phyloP scores from a whole-genome alignment of 2,888 invertebrate species.

The Heterodera filipjevi region DNA sequence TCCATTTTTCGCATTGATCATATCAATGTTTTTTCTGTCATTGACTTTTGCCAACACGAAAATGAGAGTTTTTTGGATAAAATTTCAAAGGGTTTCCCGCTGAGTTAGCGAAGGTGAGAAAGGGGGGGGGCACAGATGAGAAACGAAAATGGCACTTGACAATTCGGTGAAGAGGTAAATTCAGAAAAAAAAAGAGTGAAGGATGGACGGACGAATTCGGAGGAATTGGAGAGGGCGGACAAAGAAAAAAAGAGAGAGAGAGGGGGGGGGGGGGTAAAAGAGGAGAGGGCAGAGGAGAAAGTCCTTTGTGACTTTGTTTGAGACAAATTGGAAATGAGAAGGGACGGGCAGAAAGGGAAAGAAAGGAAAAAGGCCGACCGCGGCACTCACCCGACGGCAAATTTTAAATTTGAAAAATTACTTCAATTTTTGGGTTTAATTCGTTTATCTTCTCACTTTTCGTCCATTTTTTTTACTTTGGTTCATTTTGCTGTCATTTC shows the following conservation, averaged over 20 bases:
- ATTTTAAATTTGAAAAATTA: background rate
- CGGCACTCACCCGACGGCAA: background rate
- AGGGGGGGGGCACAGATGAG: background rate
- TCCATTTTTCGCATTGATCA: too few relatives aligned
- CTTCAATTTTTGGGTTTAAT: too few relatives aligned
- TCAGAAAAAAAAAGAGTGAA: slow-evolving; percentile 1
- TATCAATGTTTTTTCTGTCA: background rate
- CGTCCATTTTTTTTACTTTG: background rate
- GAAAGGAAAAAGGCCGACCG: background rate
- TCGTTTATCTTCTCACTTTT: background rate
- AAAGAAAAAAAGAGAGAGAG: background rate
- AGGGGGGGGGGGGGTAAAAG: background rate
- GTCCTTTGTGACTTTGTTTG: background rate
- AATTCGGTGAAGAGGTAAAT: slow-evolving; percentile 10
- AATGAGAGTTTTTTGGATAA: background rate
- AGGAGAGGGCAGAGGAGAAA: background rate
- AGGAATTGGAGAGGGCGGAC: background rate
- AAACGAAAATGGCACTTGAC: slow-evolving; percentile 6
- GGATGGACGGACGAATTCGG: slow-evolving; percentile 5
- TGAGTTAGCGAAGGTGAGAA: background rate
- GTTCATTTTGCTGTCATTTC: background rate
- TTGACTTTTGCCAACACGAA: background rate
- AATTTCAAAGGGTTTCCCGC: slow-evolving; percentile 7
- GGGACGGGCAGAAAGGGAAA: too few relatives aligned
- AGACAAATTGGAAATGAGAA: slow-evolving; percentile 6